Evolutionary conservation across 64 coral and sea anemone species (phyloP), one percentile per base, ranked within the genome.

Genomic region (Montipora foliosa): DNA sequence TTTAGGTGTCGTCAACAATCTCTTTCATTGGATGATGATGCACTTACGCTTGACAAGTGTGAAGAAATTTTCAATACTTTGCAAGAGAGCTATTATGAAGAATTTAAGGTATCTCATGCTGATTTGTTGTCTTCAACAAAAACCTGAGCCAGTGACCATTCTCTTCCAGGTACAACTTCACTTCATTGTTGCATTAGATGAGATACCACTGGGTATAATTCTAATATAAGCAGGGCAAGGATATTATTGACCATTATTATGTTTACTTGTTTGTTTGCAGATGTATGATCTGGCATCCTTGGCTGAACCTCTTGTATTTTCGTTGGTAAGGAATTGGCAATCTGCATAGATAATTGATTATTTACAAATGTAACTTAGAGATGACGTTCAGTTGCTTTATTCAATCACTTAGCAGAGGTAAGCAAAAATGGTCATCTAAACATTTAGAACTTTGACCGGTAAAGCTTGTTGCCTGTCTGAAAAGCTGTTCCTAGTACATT

Each of bases 201-300:
- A 37, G 37, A 37, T 37, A 37, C 37, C 37, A 2, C 37, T 37
- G 37, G 37, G 37, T 37, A 37, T 29, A 29, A 29, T 37, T 37
- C 0, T 37, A 37, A 37, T 37, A 37, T 37, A 37, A 37, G 37
- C 37, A 37, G 37, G 37, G 0, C 2, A 37, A 37, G 37, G 37
- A 37, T 37, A 37, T 37, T 37, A 37, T 37, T 37, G 37, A 37
- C 37, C 37, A 37, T 37, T 37, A 37, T 37, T 37, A 37, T 37
- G 37, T 37, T 37, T 37, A 37, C 37, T 37, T 46, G 21, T 84
- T 47, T 90, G 78, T 93, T 93, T 88, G 8, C 60, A 99, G 98
- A 99, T 99, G 92, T 96, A 99, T 85, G 98, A 96, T 21, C 80
- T 99, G 48, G 83, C 92, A 66, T 88, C 98, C 10, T 71, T 99